Evolutionary conservation across 2,797 vertebrate genomes (phyloP).

Genomic region (Spinus pinus): DNA sequence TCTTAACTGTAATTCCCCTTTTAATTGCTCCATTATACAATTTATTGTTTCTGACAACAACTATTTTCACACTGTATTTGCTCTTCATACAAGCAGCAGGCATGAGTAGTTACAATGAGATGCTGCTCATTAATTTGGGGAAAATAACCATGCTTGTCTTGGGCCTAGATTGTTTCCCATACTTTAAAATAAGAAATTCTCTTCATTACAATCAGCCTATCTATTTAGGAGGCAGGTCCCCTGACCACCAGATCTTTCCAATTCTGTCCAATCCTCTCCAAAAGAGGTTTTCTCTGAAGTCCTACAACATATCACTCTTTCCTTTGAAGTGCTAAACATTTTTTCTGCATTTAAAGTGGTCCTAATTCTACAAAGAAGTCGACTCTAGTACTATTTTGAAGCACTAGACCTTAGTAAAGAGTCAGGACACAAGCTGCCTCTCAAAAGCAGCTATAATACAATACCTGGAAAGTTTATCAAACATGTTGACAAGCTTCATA

Average conservation of each 20-base stretch:
- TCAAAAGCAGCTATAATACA: conserved; percentile 21
- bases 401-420: neutral
- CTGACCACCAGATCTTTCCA: neutral
- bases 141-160: neutral
- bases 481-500: conserved; percentile 95
- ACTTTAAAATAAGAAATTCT: neutral
- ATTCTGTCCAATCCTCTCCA: neutral
- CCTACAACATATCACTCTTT: neutral
- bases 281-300: neutral
- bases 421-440: neutral
- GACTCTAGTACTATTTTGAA: neutral
- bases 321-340: neutral
- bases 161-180: neutral
- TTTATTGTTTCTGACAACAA: neutral
- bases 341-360: neutral
- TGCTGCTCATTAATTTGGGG: neutral
- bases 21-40: neutral
- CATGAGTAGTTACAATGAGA: neutral
- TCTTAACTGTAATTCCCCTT: neutral
- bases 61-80: neutral
- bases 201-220: neutral
- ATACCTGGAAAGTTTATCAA: conserved; percentile 96
- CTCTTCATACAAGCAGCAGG: neutral
- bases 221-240: neutral
- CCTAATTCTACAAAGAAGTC: neutral